A percentile compares a stretch with the other conserved stretches of the same genome.
Conservation (phyloP, 2,888 invertebrate species). For the Hirtodrosophila duncani region DNA sequence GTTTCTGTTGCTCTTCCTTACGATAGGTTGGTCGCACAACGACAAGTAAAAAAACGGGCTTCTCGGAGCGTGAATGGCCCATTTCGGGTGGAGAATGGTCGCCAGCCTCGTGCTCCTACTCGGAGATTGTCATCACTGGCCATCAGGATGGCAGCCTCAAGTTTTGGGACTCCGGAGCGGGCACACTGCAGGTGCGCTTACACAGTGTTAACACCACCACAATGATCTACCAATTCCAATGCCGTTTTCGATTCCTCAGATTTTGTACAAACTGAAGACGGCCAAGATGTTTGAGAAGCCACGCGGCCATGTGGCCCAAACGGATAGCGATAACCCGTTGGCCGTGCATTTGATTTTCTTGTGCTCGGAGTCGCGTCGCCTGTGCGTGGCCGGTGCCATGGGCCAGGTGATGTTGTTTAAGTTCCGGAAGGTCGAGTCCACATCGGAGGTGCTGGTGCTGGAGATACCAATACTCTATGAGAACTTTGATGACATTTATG, state of each 20-base stretch:
- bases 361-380: slow-evolving; percentile 93
- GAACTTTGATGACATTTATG: slow-evolving; percentile 86
- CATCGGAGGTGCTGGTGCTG: slow-evolving; percentile 87
- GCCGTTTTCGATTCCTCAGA: slow-evolving; percentile 75
- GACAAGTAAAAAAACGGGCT: slow-evolving; percentile 87
- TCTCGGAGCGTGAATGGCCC: slow-evolving; percentile 97
- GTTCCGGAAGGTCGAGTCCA: slow-evolving; percentile 94
- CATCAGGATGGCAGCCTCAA: slow-evolving; percentile 99
- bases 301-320: slow-evolving; percentile 79
- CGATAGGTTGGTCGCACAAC: slow-evolving; percentile 86
- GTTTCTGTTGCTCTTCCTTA: neutral
- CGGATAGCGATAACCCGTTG: slow-evolving; percentile 89
- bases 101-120: slow-evolving; percentile 96
- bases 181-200: slow-evolving; percentile 86
- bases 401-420: slow-evolving; percentile 97
- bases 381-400: slow-evolving; percentile 94
- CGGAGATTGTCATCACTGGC: slow-evolving; percentile 98
- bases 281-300: slow-evolving; percentile 85
- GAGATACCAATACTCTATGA: slow-evolving; percentile 94
- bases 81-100: slow-evolving; percentile 98
- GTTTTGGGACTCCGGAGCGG: slow-evolving; percentile 99
- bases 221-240: neutral
- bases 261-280: slow-evolving; percentile 98
- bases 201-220: neutral
- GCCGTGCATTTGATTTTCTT: slow-evolving; percentile 93